Base-by-base conservation (phyloP, 2,797 vertebrate species). In the Benthosema pterotum region DNA sequence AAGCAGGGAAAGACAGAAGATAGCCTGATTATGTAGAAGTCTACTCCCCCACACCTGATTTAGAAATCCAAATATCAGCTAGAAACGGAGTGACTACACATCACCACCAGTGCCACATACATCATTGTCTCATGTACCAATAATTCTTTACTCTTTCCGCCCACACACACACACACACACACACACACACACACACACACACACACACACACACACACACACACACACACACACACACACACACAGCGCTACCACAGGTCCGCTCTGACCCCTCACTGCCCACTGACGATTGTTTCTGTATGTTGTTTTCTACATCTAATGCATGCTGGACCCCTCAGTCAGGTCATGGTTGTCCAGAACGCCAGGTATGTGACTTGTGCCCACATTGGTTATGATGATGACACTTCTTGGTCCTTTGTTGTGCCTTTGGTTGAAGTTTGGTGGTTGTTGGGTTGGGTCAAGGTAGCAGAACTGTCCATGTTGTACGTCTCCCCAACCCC, bases 321-420 rank as follows among this genome's bases (percentile, higher is more conserved):
- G 92, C 93, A 92, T 92, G 91, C 77, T 92, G 94, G 93, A 91
- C 90, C 89, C 88, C 94, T 91, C 95, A 99, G 98, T 91, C 98
- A 99, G 97, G 98, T 99, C 93, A 99, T 99, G 98, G 98, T 99
- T 95, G 98, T 99, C 93, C 98, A 99, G 94, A 99, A 99, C 62
- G 96, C 97, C 93, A 99, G 98, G 98, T 99, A 99, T 94, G 95
- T 95, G 88, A 53, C 85, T 71, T 87, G n/a, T n/a, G 86, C 82
- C 87, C 67, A 72, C 63, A 60, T 3, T 25, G 22, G 22, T 15
- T 69, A n/a, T n/a, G 64, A 60, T 56, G 54, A 65, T 38, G 19
- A 62, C 80, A 84, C 71, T 84, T 9, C n/a, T 78, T 74, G 70
- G 77, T 72, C 65, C 68, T 87, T 83, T 87, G 78, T 85, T 87